Base-by-base conservation (phyloP, 2,113 vertebrate species). In the Hoplias malabaricus region DNA sequence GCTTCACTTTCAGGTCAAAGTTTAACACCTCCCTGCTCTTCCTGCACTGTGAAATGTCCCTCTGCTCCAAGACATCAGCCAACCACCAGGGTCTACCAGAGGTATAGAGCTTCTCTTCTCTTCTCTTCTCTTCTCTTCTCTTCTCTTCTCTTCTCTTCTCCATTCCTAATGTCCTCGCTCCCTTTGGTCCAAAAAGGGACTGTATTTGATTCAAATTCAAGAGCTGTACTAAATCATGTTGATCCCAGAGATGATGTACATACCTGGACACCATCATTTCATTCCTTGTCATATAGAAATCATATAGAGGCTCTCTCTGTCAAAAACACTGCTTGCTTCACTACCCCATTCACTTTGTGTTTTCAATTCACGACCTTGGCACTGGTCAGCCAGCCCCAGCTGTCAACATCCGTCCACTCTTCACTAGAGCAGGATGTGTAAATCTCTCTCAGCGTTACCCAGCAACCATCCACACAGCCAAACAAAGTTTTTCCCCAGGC, bases 21-120 rank as follows among this genome's bases (percentile, higher is more conserved):
- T 94, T 96, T 83, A 95, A 95, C 54, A 83, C 81, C 38, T 92
- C 94, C 0, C 79, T 95, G 70, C 93, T 97, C 25, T 99, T 97
- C 81, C 93, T 99, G 57, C 97, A 99, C 81, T 99, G 98, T 0
- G 94, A 98, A 74, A 88, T 98, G 87, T 94, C 94, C 0, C 86
- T 95, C 68, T 99, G 98, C 80, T 91, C 94, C 36, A 92, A 90
- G 72, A 90, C 81, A 63, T 83, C 87, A 54, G 86, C 83, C 38
- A 86, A 82, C 48, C 71, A 80, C 66, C 86, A 85, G 72, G 88
- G 85, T 23, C 84, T 97, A 5, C 93, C 94, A 0, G 87, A 84
- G 96, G 98, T 99, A 82, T 75, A 91, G 84, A 50, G 10, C 11
- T 46, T 23, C 36, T 63, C 29, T 31, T 13, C 2, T 63, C 29